A percentile compares a stretch with the other conserved stretches of the same genome.
Evolutionary conservation across 2,797 vertebrate genomes (phyloP).

Genomic region (Uromys caudimaculatus): DNA sequence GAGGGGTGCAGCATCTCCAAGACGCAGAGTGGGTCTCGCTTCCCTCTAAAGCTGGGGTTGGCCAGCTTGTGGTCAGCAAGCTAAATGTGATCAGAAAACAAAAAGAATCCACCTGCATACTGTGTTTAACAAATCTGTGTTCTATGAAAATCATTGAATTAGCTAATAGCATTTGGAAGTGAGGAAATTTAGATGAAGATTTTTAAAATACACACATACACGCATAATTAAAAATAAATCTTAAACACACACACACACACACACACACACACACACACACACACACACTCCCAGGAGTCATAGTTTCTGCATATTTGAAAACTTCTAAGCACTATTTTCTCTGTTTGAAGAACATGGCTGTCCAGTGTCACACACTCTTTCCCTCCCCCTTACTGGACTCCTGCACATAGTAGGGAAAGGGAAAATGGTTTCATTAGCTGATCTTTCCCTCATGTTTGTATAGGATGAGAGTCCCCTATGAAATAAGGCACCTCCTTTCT

Average conservation of each 20-base stretch:
- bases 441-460: background rate
- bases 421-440: background rate
- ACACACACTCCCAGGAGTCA: too few species aligned
- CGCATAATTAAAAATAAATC: background rate
- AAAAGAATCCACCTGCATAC: background rate
- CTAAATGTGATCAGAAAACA: background rate
- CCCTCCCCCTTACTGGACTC: background rate
- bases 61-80: background rate
- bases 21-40: background rate
- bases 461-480: background rate
- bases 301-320: background rate
- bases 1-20: background rate
- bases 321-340: background rate
- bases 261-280: background rate
- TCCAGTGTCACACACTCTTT: background rate
- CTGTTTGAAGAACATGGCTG: too few species aligned
- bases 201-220: background rate
- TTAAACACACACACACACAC: background rate
- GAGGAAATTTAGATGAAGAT: background rate
- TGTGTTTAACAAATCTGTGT: background rate
- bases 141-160: background rate
- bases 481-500: background rate
- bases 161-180: background rate
- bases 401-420: background rate
- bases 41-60: background rate